A percentile compares a stretch with the other conserved stretches of the same genome.
These are phyloP conservation scores for Darevskia nairensis DNA, from an alignment of 2,797 vertebrate species.

Conservation along the genomic window DNA sequence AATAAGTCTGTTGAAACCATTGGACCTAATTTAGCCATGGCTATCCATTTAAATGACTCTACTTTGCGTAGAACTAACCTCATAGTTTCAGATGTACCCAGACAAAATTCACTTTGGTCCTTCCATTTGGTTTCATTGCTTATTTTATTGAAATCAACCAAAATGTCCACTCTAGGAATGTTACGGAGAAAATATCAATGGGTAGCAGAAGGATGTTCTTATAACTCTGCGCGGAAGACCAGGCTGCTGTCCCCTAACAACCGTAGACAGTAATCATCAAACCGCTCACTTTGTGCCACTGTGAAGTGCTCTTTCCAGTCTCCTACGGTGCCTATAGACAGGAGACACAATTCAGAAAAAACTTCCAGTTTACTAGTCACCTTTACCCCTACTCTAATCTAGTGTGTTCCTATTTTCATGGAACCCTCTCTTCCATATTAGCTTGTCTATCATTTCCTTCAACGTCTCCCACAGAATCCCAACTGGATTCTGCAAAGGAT, in stretches of 20 bases:
- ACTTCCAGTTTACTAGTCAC: background rate
- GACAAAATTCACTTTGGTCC: background rate
- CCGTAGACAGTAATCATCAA: conserved; percentile 30
- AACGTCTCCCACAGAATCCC: background rate
- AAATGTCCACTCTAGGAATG: background rate
- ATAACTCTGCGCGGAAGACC: conserved; percentile 29
- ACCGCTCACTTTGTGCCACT: conserved; percentile 38
- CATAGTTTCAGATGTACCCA: no score
- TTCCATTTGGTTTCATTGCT: background rate
- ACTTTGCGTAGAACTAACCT: no score
- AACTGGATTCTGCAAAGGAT: background rate
- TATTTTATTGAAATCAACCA: background rate
- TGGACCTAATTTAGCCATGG: no score
- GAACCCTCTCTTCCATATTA: background rate
- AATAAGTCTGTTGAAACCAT: no score
- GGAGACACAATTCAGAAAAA: background rate
- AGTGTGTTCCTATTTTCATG: background rate
- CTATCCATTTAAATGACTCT: no score
- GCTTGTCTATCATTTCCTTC: background rate
- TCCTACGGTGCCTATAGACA: conserved; percentile 33
- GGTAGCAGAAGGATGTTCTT: background rate
- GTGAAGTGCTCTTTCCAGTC: conserved; percentile 57
- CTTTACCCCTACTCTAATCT: background rate
- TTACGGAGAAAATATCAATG: background rate
- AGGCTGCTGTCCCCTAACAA: conserved; percentile 30